A percentile compares a stretch with the other conserved stretches of the same genome.
Evolutionary conservation across 2,888 invertebrate genomes (phyloP).

Genomic region (Buathra laborator): DNA sequence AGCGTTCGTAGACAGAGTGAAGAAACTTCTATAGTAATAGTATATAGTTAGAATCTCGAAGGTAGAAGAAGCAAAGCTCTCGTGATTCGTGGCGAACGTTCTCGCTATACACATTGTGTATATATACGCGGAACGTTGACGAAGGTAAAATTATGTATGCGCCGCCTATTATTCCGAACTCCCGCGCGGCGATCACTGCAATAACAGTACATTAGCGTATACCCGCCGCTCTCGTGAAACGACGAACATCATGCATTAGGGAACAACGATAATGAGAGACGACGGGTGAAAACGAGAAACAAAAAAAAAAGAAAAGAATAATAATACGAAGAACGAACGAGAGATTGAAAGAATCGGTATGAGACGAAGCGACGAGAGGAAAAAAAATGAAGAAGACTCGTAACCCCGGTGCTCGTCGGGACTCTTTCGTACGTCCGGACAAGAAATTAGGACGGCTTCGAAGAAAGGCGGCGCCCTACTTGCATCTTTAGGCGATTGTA

Average conservation of each 20-base stretch:
- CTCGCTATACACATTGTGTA: neutral
- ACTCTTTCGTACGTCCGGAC: conserved; percentile 45
- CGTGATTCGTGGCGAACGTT: conserved; percentile 1
- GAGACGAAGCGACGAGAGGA: conserved; percentile 23
- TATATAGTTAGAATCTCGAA: neutral
- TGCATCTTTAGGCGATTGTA: conserved; percentile 59
- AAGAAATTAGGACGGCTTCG: conserved; percentile 69
- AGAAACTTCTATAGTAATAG: neutral
- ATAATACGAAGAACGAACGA: conserved; percentile 2
- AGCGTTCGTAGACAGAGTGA: neutral
- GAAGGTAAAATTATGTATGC: conserved; percentile 60
- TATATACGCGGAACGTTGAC: conserved; percentile 47
- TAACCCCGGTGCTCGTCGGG: conserved; percentile 8
- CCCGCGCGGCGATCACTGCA: conserved; percentile 69
- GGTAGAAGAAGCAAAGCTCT: neutral
- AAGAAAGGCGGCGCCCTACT: conserved; percentile 73
- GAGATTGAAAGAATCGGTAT: neutral
- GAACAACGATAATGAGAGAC: conserved; percentile 73
- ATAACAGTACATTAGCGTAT: conserved; percentile 75
- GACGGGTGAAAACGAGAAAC: neutral
- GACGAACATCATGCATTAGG: conserved; percentile 71
- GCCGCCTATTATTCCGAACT: conserved; percentile 42
- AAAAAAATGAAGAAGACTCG: neutral
- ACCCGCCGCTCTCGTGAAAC: neutral
- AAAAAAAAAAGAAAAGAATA: neutral